A percentile compares a stretch with the other conserved stretches of the same genome.
Evolutionary conservation across 2,888 invertebrate genomes (phyloP).

Genomic region (Nephrotoma flavescens): DNA sequence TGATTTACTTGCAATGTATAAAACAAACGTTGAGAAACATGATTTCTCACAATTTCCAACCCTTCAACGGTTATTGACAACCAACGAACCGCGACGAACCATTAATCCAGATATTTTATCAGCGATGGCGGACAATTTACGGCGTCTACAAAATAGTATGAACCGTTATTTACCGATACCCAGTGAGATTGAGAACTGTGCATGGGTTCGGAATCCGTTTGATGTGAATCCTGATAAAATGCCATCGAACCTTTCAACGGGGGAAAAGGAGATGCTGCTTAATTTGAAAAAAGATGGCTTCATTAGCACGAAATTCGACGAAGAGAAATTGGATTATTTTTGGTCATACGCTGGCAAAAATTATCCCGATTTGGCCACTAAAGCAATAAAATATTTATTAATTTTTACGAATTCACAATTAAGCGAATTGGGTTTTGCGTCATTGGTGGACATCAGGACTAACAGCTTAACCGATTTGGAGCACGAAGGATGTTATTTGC

Average conservation of each 20-base stretch:
- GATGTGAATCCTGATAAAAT: not conserved
- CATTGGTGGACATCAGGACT: not conserved
- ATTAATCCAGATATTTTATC: not conserved
- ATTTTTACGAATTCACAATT: not conserved
- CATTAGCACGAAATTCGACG: not conserved
- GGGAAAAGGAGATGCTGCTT: not conserved
- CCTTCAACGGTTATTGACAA: not conserved
- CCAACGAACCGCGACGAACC: not conserved
- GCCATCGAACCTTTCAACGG: not conserved
- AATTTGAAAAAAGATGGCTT: not conserved
- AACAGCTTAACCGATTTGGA: not conserved
- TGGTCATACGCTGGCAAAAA: not conserved
- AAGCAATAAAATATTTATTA: not conserved
- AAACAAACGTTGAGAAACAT: not conserved
- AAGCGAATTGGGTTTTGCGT: not conserved
- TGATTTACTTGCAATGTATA: not conserved
- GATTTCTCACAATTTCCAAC: not conserved
- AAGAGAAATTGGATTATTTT: not conserved
- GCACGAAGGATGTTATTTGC: not conserved
- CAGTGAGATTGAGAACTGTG: not conserved
- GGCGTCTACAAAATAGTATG: not conserved
- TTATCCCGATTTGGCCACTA: not conserved
- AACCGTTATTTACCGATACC: not conserved
- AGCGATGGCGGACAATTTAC: not conserved
- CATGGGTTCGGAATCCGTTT: not conserved